These are phyloP conservation scores for Vanessa atalanta DNA, from an alignment of 1,140 invertebrate species.

Conservation along the genomic window DNA sequence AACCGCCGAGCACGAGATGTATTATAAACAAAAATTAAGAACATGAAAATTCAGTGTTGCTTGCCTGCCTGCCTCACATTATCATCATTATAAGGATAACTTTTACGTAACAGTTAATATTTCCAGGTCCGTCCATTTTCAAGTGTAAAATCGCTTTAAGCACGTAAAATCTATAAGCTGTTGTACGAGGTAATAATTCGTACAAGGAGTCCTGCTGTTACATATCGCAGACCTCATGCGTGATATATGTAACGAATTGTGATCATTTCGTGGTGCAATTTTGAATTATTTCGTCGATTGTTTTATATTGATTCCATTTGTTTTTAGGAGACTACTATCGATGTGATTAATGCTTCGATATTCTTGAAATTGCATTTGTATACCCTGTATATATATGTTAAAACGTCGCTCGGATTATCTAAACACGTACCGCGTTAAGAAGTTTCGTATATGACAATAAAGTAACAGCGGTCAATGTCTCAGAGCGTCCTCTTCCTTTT, in stretches of 20 bases:
- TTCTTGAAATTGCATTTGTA: background rate
- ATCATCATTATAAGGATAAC: background rate
- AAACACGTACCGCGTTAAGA: too few relatives aligned
- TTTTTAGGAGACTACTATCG: background rate
- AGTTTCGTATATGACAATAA: too few relatives aligned
- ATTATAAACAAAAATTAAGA: too few relatives aligned
- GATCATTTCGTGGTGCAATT: background rate
- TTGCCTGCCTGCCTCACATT: too few relatives aligned
- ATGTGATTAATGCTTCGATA: background rate
- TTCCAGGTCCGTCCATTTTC: background rate
- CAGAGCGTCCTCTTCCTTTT: too few relatives aligned
- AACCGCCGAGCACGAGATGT: too few relatives aligned
- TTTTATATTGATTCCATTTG: background rate
- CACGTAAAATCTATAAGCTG: constrained; percentile 56
- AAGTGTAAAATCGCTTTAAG: constrained; percentile 41
- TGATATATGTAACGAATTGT: background rate
- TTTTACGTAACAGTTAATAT: background rate
- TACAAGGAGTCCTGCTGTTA: constrained; percentile 40
- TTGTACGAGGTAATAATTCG: constrained; percentile 52
- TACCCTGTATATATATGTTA: too few relatives aligned
- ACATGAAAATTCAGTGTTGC: too few relatives aligned
- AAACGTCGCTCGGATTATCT: too few relatives aligned
- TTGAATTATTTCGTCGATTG: background rate
- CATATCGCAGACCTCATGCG: constrained; percentile 14
- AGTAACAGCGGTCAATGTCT: too few relatives aligned